phyloP scores from a whole-genome alignment of 2,797 vertebrate species.

The Ficedula albicollis region DNA sequence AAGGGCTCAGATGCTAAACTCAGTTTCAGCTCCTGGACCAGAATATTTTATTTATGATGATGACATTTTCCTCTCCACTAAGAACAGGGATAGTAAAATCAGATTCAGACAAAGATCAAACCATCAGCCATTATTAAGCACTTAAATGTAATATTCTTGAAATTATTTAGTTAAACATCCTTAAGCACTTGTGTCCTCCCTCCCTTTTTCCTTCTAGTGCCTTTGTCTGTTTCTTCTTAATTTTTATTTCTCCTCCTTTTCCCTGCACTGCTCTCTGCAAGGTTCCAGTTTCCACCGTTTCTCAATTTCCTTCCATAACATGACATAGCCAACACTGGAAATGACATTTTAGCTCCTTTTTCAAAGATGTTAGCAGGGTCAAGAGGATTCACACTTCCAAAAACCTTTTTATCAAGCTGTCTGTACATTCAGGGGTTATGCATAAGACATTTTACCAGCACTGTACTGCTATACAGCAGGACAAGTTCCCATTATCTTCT shows the following conservation, averaged over 20 bases:
- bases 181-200: neutral
- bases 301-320: neutral
- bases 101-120: conserved; percentile 1
- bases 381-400: neutral
- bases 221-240: neutral
- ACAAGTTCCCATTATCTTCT: neutral
- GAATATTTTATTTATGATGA: neutral
- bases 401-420: neutral
- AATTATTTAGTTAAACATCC: neutral
- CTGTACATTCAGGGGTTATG: neutral
- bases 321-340: neutral
- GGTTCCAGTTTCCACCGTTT: neutral
- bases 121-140: neutral
- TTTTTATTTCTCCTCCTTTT: neutral
- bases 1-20: neutral
- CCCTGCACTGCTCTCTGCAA: neutral
- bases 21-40: neutral
- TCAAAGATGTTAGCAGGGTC: neutral
- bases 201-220: neutral
- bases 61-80: neutral
- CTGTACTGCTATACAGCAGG: neutral
- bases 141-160: neutral
- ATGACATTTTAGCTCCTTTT: neutral
- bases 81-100: neutral
- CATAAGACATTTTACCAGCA: neutral